Evolutionary conservation across 2,888 invertebrate genomes (phyloP), one percentile per base, ranked within the genome.

Genomic region (Dascillus cervinus): DNA sequence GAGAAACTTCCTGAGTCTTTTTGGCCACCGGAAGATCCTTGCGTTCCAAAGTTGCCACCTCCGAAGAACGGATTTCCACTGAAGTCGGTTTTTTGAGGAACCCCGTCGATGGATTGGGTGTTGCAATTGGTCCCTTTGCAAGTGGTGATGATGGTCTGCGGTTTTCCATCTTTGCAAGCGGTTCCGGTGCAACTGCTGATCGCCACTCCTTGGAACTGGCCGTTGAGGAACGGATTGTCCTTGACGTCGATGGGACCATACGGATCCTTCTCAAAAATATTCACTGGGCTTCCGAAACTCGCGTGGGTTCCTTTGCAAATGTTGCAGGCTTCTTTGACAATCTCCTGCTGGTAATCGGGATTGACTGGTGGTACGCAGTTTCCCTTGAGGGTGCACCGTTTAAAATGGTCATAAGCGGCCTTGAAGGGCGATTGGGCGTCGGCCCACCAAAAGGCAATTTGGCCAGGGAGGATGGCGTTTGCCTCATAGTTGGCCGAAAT

Each of bases 401-500:
- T 58, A 44, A 53, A 62, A 26, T 57, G 59, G 1, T 63, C 65
- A 33, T 61, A 58, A 1, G 65, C 59, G 27, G 62, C 65, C 46
- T 72, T 73, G 54, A 78, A 70, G 0, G 77, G 76, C 1, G 73
- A 73, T 43, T 75, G 62, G 13, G 71, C 61, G 37, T 66, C 66
- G 66, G 73, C 71, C 77, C 77, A 77, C 77, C 77, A 77, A 56
- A 69, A 75, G 39, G 66, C 63, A 8, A 60, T 50, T 2, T 49
- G 50, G 55, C 71, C 69, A 14, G 70, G 69, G 4, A 4, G 17
- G 17, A 6, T 17, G 5, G 5, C 17, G 17, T 8, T 17, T 17
- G 17, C 5, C 17, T 17, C 8, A 8, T 17, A 17, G 17, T 8
- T 4, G 17, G 5, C 8, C 17, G 17, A 8, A 17, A 17, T 17